Conservation (phyloP, 2,888 invertebrate species). For the Luffia ferchaultella region DNA sequence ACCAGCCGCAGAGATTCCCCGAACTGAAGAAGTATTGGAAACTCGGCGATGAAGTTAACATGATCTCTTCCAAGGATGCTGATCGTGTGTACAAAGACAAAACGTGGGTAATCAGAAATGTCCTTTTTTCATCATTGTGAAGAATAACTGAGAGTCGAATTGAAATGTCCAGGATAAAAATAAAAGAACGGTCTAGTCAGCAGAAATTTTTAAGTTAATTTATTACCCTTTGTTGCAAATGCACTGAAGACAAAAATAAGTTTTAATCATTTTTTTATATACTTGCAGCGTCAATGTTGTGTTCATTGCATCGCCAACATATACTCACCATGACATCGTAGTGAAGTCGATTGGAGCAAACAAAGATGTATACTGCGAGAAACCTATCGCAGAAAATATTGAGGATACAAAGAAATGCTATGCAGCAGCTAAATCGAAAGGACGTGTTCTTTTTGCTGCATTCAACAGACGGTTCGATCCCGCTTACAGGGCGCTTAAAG, state of each 20-base stretch:
- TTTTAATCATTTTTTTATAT: no score
- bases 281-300: conserved; percentile 62
- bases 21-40: conserved; percentile 57
- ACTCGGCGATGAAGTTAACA: conserved; percentile 40
- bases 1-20: conserved; percentile 42
- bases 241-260: no score
- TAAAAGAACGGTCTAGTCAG: no score
- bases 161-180: no score
- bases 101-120: conserved; percentile 38
- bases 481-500: conserved; percentile 53
- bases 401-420: conserved; percentile 64
- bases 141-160: no score
- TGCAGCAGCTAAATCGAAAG: conserved; percentile 59
- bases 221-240: no score
- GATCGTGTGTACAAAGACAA: conserved; percentile 58
- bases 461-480: conserved; percentile 77
- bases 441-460: conserved; percentile 66
- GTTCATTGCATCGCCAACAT: conserved; percentile 67
- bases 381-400: conserved; percentile 69
- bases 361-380: conserved; percentile 75
- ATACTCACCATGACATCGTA: conserved; percentile 65
- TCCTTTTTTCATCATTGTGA: no score
- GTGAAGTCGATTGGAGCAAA: conserved; percentile 54
- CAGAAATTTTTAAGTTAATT: no score
- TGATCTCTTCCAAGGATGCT: conserved; percentile 53